phyloP scores from a whole-genome alignment of 2,797 vertebrate genomes.

The Atherinosoma microstoma region DNA sequence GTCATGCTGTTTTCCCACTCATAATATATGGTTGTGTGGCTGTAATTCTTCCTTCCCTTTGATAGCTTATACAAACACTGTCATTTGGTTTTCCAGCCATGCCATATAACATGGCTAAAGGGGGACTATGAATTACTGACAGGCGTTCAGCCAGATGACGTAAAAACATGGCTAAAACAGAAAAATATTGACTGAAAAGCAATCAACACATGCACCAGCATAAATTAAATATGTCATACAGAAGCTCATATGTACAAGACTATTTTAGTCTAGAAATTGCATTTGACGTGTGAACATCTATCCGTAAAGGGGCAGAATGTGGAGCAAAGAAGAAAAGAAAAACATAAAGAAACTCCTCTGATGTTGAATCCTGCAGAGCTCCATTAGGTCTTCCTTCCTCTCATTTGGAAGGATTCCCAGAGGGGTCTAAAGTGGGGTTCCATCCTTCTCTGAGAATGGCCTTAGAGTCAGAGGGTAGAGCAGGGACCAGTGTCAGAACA shows the following conservation, averaged over 20 bases:
- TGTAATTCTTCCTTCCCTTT: constrained; percentile 73
- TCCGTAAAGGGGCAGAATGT: constrained; percentile 21
- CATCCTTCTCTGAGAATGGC: constrained; percentile 62
- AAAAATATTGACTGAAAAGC: constrained; percentile 45
- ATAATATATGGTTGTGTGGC: constrained; percentile 67
- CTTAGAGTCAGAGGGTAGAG: constrained; percentile 69
- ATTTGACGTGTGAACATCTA: constrained; percentile 8
- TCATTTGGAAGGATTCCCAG: constrained; percentile 73
- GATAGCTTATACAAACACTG: constrained; percentile 74
- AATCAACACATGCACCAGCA: constrained; percentile 29
- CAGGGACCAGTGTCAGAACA: constrained; percentile 70
- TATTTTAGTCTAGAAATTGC: constrained; percentile 23
- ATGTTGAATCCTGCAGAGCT: constrained; percentile 48
- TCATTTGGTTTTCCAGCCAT: constrained; percentile 77
- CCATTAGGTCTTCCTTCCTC: constrained; percentile 54
- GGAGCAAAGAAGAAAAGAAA: background rate
- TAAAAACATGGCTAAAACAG: constrained; percentile 39
- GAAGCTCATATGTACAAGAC: constrained; percentile 22
- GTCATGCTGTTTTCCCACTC: constrained; percentile 67
- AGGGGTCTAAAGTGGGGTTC: constrained; percentile 59
- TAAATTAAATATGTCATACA: constrained; percentile 14
- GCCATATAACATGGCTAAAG: constrained; percentile 54
- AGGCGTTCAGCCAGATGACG: constrained; percentile 45
- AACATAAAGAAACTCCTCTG: constrained; percentile 38
- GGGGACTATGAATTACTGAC: constrained; percentile 62